Base-by-base conservation (phyloP, 2,113 vertebrate species). In the Anhinga rufa region DNA sequence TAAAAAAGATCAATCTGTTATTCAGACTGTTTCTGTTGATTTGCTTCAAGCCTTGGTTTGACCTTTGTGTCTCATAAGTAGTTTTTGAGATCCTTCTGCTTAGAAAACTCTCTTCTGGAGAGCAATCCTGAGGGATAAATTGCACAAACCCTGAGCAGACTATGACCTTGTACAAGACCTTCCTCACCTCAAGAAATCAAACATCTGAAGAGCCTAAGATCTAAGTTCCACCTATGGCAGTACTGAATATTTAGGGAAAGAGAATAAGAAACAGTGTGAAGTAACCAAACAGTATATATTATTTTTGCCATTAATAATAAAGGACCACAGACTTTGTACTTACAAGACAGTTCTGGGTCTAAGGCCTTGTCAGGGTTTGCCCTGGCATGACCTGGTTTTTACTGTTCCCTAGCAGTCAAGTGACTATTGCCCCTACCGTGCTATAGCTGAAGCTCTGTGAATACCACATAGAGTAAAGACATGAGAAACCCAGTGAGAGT, bases 381-480 rank as follows among this genome's bases (percentile, higher is more conserved):
- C 12, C 51, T 80, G 38, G 25, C 28, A 25, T 93, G 48, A 58
- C 28, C 32, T 69, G 34, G 4, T 36, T 89, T 86, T 89, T 77
- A 5, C 7, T 5, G 13, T 69, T 77, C 15, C 15, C 62, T 51
- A 20, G 19, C 10, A 8, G 17, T 64, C 36, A 66, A 66, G 16
- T n/a, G 42, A 58, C 34, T 40, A 34, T 21, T 76, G 25, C 4
- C 14, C 4, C 28, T 51, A 12, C 4, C 0, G 0, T 4, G 5
- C 31, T 65, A 8, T 18, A 38, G 15, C 29, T 69, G 58, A 81
- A 94, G 49, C 10, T 83, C 29, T 60, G 15, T 49, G 31, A 77
- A 42, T 72, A 55, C 1, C 1, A 14, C 9, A 19, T 9, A 40
- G 72, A 60, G 44, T 9, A 40, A 77, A 60, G 44, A 12, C 3